Evolutionary conservation across 2,888 invertebrate genomes (phyloP).

Genomic region (Zelleria hepariella): DNA sequence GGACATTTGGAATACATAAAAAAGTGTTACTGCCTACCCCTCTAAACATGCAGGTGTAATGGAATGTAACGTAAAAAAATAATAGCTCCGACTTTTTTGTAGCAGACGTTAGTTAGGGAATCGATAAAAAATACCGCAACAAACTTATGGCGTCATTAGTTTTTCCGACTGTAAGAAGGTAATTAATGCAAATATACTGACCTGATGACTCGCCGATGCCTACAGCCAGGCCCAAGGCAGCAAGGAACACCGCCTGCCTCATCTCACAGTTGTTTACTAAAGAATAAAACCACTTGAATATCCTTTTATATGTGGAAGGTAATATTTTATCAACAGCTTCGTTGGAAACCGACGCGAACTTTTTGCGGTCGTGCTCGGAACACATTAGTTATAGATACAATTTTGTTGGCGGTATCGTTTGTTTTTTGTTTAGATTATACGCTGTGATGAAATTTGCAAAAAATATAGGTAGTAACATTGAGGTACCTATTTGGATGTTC

Average conservation of each 20-base stretch:
- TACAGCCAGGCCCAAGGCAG: slow-evolving; percentile 22
- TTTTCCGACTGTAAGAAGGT: slow-evolving; percentile 14
- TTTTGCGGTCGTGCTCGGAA: background rate
- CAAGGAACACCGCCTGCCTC: slow-evolving; percentile 30
- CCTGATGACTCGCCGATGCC: slow-evolving; percentile 23
- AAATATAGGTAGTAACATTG: no score
- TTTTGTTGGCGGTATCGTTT: background rate
- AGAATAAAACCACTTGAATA: background rate
- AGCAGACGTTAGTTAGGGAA: no score
- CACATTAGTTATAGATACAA: background rate
- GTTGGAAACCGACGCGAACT: slow-evolving; percentile 6
- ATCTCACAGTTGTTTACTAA: slow-evolving; percentile 39
- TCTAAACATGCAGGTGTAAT: no score
- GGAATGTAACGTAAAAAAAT: no score
- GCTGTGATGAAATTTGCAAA: no score
- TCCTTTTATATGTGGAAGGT: background rate
- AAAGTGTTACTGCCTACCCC: no score
- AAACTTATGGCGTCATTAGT: background rate
- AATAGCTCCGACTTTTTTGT: no score
- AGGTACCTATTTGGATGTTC: no score
- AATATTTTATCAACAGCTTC: slow-evolving; percentile 15
- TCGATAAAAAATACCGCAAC: background rate
- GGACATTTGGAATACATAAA: no score
- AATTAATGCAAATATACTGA: slow-evolving; percentile 13
- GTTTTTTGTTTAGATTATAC: background rate